Evolutionary conservation across 2,888 invertebrate genomes (phyloP), one percentile per base, ranked within the genome.

Genomic region (Acronicta leporina): DNA sequence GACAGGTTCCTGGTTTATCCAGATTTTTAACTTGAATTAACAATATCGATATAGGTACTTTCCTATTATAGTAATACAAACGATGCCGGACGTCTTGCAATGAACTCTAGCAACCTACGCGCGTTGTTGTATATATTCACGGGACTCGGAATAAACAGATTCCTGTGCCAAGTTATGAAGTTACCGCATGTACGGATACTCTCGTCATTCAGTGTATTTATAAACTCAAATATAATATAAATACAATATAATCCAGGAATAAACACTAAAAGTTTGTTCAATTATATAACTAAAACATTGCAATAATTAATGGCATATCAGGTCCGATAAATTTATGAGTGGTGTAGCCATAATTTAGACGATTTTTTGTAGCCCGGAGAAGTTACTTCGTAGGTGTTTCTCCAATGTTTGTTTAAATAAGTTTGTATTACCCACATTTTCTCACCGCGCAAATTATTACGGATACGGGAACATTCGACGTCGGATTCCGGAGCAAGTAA

Each of bases 121-220:
- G 70, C 42, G 54, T n/a, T n/a, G n/a, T n/a, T n/a, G n/a, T n/a
- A n/a, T 43, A 84, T 79, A 86, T 87, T 90, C 90, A 89, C 80
- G 89, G 53, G 71, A 75, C 63, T 71, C 77, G 79, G 81, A 80
- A 87, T 91, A 92, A 92, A 92, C 91, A 92, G 79, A 82, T 75
- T 76, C n/a, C 67, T 42, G 82, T 85, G 90, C 84, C 86, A 87
- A 88, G 73, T 81, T 82, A 76, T 81, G 77, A 76, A 81, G 80
- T 85, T 83, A 86, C 79, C 73, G 76, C 81, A 80, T 79, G 51
- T 57, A 55, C 20, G 71, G 35, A 20, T 71, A 65, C 60, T 73
- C 72, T 76, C 89, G 90, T 89, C 90, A 88, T 81, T 68, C 46
- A 38, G 45, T 59, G 44, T 54, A 63, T 54, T 57, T 72, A 56